phyloP scores from a whole-genome alignment of 2,113 vertebrate genomes.

The Hypocryptadius cinnamomeus region DNA sequence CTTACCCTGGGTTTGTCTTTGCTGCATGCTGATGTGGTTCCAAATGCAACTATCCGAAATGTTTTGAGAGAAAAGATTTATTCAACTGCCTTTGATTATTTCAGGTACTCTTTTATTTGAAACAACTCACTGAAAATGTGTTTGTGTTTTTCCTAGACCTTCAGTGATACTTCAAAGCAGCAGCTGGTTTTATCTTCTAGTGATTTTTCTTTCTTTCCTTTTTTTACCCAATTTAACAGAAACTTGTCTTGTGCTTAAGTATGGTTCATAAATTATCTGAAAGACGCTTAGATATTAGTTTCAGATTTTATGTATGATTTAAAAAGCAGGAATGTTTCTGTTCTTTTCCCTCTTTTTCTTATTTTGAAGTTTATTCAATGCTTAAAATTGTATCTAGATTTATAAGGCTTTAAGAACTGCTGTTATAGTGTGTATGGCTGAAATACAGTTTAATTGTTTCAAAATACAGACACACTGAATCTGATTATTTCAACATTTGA shows the following conservation, averaged over 20 bases:
- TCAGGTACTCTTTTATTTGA: slow-evolving; percentile 75
- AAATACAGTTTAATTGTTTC: not conserved
- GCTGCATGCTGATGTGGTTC: slow-evolving; percentile 93
- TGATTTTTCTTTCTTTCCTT: not conserved
- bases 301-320: not conserved
- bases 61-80: slow-evolving; percentile 96
- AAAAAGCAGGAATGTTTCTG: not conserved
- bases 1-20: slow-evolving; percentile 87
- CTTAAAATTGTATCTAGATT: not conserved
- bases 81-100: slow-evolving; percentile 97
- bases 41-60: slow-evolving; percentile 90
- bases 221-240: not conserved
- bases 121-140: not conserved
- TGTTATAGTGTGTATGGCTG: not conserved
- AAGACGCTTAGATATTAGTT: not conserved
- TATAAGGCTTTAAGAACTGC: not conserved
- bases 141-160: not conserved
- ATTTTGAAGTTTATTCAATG: not conserved
- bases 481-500: not conserved
- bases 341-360: not conserved
- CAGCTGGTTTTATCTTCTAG: not conserved
- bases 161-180: not conserved
- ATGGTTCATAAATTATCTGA: not conserved
- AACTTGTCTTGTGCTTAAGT: not conserved
- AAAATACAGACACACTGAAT: not conserved